These are phyloP conservation scores for Gopherus flavomarginatus DNA, from an alignment of 2,113 vertebrate genomes.

Conservation along the genomic window DNA sequence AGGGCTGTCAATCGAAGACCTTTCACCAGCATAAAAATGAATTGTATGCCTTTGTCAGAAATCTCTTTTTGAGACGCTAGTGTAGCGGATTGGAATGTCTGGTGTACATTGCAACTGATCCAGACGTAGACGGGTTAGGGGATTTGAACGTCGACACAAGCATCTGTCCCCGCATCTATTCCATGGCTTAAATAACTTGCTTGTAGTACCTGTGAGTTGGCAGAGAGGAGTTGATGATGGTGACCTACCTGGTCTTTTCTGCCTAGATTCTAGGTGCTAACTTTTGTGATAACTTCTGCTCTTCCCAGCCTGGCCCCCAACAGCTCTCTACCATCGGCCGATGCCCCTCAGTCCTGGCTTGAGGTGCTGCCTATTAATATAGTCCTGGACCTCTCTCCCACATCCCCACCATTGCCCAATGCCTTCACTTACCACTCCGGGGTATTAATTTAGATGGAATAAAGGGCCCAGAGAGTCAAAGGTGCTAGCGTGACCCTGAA, in stretches of 20 bases:
- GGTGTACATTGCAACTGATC: not conserved
- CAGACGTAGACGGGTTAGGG: not conserved
- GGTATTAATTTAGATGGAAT: not conserved
- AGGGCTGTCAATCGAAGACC: not conserved
- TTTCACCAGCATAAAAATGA: not conserved
- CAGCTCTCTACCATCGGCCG: not conserved
- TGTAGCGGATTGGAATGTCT: not conserved
- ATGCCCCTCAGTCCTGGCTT: not conserved
- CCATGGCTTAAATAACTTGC: no score
- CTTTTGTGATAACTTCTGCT: slow-evolving; percentile 3
- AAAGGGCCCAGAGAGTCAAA: not conserved
- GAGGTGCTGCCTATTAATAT: not conserved
- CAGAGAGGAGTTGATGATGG: no score
- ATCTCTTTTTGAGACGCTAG: not conserved
- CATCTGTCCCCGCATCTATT: not conserved
- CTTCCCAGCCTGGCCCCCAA: not conserved
- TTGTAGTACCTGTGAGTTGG: no score
- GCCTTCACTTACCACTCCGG: not conserved
- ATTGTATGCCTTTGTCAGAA: not conserved
- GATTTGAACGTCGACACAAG: not conserved
- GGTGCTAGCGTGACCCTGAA: not conserved
- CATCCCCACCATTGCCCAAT: not conserved
- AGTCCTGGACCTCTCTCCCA: not conserved
- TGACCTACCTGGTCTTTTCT: not conserved
- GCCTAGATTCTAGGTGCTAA: not conserved